These are phyloP conservation scores for Adelphocoris suturalis DNA, from an alignment of 2,888 invertebrate genomes.

Conservation along the genomic window DNA sequence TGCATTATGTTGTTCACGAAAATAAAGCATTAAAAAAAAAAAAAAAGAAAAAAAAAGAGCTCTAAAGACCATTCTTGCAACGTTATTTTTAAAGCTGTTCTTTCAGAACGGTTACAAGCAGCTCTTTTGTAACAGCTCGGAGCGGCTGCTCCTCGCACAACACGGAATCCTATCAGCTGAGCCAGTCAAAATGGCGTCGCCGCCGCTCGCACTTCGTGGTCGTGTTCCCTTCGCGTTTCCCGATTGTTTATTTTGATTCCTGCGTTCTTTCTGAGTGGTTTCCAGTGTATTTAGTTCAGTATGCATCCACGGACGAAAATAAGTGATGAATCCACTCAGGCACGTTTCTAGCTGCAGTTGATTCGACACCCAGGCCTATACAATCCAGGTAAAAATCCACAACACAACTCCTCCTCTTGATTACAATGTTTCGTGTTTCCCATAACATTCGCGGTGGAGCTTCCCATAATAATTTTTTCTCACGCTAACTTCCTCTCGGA, in stretches of 20 bases:
- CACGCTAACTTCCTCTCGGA: slow-evolving; percentile 35
- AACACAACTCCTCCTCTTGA: neutral
- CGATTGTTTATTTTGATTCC: slow-evolving; percentile 23
- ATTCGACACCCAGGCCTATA: neutral
- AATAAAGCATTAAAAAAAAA: no score
- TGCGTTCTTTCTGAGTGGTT: neutral
- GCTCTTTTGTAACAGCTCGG: neutral
- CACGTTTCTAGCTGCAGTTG: neutral
- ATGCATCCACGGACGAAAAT: neutral
- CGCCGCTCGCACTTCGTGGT: slow-evolving; percentile 28
- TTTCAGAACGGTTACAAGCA: neutral
- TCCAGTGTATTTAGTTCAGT: neutral
- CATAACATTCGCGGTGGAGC: slow-evolving; percentile 28
- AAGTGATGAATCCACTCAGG: neutral
- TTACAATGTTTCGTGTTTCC: slow-evolving; percentile 6
- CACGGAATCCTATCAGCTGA: slow-evolving; percentile 17
- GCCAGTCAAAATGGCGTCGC: slow-evolving; percentile 32
- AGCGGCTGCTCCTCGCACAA: neutral
- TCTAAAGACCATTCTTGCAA: no score
- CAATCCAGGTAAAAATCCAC: neutral
- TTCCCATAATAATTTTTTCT: slow-evolving; percentile 54
- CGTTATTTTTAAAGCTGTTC: neutral
- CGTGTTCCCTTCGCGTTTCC: neutral
- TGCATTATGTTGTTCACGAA: no score
- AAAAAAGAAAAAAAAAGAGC: no score